Conservation (phyloP, 2,113 vertebrate species). For the Stomatorhinus ivindoensis region DNA sequence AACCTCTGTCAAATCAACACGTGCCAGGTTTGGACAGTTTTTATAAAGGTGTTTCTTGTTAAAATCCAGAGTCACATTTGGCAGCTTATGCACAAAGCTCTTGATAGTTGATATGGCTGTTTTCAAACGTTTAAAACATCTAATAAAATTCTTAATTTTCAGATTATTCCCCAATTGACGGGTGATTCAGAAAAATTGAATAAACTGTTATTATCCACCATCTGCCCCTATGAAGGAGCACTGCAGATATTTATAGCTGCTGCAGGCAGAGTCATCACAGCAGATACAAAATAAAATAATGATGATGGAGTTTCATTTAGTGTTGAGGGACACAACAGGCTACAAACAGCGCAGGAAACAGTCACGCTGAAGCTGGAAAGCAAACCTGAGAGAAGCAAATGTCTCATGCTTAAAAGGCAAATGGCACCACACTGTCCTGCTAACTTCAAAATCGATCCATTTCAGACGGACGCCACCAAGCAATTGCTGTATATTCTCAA, state of each 20-base stretch:
- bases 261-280: neutral
- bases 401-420: neutral
- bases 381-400: neutral
- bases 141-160: neutral
- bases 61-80: neutral
- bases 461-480: neutral
- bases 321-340: neutral
- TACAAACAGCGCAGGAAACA: neutral
- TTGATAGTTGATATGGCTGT: neutral
- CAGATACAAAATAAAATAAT: neutral
- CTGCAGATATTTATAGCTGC: neutral
- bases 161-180: neutral
- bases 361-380: neutral
- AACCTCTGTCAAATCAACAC: neutral
- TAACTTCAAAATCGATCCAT: neutral
- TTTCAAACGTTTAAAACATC: neutral
- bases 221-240: neutral
- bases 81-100: neutral
- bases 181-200: neutral
- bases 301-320: neutral
- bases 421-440: neutral
- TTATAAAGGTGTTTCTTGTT: neutral
- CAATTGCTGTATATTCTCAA: neutral
- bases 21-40: neutral
- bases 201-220: neutral